A percentile compares a stretch with the other conserved stretches of the same genome.
Evolutionary conservation across 2,113 vertebrate species (phyloP).

Genomic region (Chloropsis cyanopogon): DNA sequence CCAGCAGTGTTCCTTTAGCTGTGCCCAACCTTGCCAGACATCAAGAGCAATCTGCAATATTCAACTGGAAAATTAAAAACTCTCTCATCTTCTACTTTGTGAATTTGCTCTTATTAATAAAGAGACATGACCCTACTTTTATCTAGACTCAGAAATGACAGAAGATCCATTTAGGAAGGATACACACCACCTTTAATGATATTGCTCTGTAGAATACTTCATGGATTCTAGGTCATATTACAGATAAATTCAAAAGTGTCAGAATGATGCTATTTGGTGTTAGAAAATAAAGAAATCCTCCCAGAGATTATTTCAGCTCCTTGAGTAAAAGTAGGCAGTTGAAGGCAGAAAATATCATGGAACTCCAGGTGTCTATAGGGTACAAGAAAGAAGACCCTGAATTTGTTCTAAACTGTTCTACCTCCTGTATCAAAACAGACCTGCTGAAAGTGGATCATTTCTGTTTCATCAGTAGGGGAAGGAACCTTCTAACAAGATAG

Average conservation of each 20-base stretch:
- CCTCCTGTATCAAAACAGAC: neutral
- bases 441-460: neutral
- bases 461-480: neutral
- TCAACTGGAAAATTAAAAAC: constrained; percentile 44
- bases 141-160: neutral
- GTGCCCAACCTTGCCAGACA: neutral
- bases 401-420: neutral
- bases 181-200: neutral
- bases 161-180: neutral
- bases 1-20: neutral
- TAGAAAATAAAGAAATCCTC: neutral
- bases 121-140: neutral
- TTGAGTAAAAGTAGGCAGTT: neutral
- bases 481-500: neutral
- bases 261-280: neutral
- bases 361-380: neutral
- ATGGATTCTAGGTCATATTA: neutral
- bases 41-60: constrained; percentile 27
- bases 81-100: constrained; percentile 11
- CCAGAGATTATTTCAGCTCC: neutral
- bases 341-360: neutral
- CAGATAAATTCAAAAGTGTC: neutral
- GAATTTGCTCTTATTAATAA: constrained; percentile 27
- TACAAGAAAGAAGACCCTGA: neutral
- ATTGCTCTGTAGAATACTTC: neutral